Base-by-base conservation (phyloP, 1,140 invertebrate genomes). In the Calliopsis andreniformis region DNA sequence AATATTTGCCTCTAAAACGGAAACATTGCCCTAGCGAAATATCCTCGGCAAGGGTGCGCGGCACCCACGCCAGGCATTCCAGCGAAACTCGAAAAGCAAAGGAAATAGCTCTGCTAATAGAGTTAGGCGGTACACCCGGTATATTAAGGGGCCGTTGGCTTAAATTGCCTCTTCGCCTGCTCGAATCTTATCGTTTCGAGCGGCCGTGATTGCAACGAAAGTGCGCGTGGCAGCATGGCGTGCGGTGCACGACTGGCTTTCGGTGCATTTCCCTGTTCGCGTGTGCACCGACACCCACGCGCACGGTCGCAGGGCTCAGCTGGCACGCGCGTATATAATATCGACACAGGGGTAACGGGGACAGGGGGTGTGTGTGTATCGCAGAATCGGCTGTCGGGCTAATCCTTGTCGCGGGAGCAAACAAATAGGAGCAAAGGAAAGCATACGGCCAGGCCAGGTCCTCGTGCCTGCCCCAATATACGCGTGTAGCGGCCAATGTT, bases 111-210 rank as follows among this genome's bases (percentile, higher is more conserved):
- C 28, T 61, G 25, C 32, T 64, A 64, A 56, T 56, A 45, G 61
- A 73, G 49, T 73, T 55, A 72, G 45, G 32, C 30, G 49, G 39
- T 45, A 73, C 71, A 73, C 62, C 49, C 53, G 51, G 79, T 82
- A 69, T 78, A 80, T 67, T 61, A 78, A 55, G 73, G 63, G 51
- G 53, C 66, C 73, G 61, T 71, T 80, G 79, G 79, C 58, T 83
- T 73, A 83, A 83, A 83, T 80, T 78, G 79, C 67, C 64, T 82
- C 64, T 39, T 78, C 73, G 67, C 59, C 71, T 62, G 80, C 73
- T 58, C 79, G 32, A 79, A 70, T 76, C 79, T 82, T 82, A 82
- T 82, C 80, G 80, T 78, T 51, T 35, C 45, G 79, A 69, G 51
- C 76, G 75, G 75, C 32, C 63, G 63, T 78, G 79, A 82, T 78